Base-by-base conservation (phyloP, 2,888 invertebrate genomes). In the Hanleya hanleyi region DNA sequence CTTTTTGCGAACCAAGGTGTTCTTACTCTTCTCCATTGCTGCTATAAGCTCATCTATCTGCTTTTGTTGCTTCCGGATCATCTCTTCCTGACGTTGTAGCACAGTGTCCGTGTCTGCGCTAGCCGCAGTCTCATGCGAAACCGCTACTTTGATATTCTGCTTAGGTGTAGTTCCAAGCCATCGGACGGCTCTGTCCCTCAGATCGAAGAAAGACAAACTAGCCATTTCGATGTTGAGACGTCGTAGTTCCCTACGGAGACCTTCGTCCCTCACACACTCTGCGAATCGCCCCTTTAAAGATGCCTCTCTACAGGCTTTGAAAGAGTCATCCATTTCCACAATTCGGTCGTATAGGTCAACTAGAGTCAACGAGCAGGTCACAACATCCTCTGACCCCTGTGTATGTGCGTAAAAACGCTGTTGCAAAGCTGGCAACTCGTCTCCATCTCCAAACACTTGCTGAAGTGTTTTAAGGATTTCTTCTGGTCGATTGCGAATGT, bases 361-460 rank as follows among this genome's bases (percentile, higher is more conserved):
- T 26, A 69, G 49, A 22, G 37, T 38, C 26, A 73, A 32, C 15
- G 72, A 72, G 49, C 68, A 72, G 5, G 49, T 26, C 4, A 68
- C 41, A 1, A 72, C 4, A 22, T 72, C 72, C 33, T 72, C 68
- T 2, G 33, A 67, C 18, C 50, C 18, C 41, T 72, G 72, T 7
- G 33, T 15, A 38, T 64, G 50, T 5, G 57, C 36, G 33, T 64
- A 64, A 29, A 72, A 72, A 3, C 38, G 38, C 36, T 69, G 49
- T 47, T 72, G 68, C 22, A 68, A 35, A 15, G 50, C 26, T 7
- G 64, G 69, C 18, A 72, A 36, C 12, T 57, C 64, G 35, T 62
- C 65, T 2, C 72, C 72, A 49, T 69, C 69, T 6, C 72, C 67
- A 47, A 73, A 73, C 9, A 73, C 69, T 5, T 38, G 61, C 18